phyloP scores from a whole-genome alignment of 2,797 vertebrate species.

The Psittacula echo region DNA sequence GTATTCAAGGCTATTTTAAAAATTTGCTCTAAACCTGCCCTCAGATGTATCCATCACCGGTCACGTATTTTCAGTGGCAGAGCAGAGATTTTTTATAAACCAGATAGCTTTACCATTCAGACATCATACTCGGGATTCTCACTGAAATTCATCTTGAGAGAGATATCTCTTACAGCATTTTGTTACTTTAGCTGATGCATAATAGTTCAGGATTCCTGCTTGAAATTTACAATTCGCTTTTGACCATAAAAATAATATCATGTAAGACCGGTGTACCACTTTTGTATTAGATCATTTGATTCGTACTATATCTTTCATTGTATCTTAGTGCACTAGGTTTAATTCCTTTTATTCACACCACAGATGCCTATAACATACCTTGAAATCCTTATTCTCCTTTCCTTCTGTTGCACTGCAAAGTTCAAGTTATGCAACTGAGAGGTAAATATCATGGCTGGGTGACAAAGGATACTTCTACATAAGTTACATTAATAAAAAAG shows the following conservation, averaged over 20 bases:
- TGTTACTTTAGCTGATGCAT: neutral
- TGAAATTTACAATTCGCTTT: neutral
- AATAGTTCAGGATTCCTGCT: neutral
- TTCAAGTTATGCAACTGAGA: neutral
- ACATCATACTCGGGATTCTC: neutral
- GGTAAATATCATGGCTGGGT: neutral
- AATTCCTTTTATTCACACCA: neutral
- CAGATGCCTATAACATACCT: neutral
- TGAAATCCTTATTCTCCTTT: neutral
- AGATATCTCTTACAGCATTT: neutral
- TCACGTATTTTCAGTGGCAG: neutral
- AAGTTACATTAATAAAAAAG: neutral
- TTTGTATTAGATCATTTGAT: neutral
- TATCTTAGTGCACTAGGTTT: neutral
- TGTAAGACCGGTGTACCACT: neutral
- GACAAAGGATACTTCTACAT: neutral
- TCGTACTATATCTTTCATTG: neutral
- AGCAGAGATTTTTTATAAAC: neutral
- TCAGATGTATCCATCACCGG: neutral
- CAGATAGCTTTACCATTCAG: neutral
- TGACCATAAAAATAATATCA: neutral
- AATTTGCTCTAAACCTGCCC: neutral
- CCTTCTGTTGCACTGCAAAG: neutral
- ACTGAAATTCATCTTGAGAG: neutral
- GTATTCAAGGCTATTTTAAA: neutral